Evolutionary conservation across 1,140 invertebrate species (phyloP), one percentile per base, ranked within the genome.

Genomic region (Drosophila suzukii): DNA sequence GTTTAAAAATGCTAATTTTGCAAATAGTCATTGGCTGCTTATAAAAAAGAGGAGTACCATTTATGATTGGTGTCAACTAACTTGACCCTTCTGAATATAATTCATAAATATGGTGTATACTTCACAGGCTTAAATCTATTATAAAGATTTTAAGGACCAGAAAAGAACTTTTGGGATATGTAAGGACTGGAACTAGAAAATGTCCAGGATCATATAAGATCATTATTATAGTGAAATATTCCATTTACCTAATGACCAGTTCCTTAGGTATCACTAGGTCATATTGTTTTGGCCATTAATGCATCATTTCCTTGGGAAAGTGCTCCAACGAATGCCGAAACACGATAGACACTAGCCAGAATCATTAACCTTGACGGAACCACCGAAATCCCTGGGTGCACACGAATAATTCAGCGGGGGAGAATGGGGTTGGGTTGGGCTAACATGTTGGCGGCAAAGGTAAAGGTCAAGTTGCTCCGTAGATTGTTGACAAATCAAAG

Each of bases 401-500:
- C 6, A 32, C 27, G 46, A 13, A 27, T 20, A 13, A 27, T 47
- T 47, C 27, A 4, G 13, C 0, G 20, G 24, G 46, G 8, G 27
- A 51, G 30, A 51, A 51, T n/a, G n/a, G n/a, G n/a, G 3, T 5
- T 27, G 49, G 49, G 27, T 34, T 34, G 49, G 49, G 27, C 32
- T 50, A 32, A 50, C 30, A 17, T 15, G 30, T 51, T 34, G 49
- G 49, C 49, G 30, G 30, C 49, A 51, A 51, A 51, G 49, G n/a
- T 51, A 51, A 51, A 51, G 49, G 49, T 51, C 49, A 51, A 51
- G 49, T 5, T 15, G n/a, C 30, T 15, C 13, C 49, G n/a, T n/a
- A 17, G 49, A 51, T 34, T 51, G 49, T 51, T 34, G 49, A 51
- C 49, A 53, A 36, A 53, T 36, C 50, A 53, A 53, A 53, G 50